Evolutionary conservation across 2,113 vertebrate species (phyloP).

Genomic region (Illadopsis cleaveri): DNA sequence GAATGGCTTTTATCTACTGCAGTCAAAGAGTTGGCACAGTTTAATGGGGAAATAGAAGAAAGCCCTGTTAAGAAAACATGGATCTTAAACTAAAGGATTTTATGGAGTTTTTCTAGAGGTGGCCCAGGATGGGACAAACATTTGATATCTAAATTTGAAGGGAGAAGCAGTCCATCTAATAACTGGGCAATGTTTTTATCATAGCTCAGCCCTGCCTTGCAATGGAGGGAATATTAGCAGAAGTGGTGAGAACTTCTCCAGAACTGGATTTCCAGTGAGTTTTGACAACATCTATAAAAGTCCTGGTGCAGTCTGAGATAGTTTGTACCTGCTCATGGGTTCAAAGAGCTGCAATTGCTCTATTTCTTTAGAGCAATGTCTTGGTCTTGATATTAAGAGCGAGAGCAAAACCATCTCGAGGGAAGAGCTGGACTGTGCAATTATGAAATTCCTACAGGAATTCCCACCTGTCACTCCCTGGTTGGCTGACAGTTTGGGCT

Average conservation of each 20-base stretch:
- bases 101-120: background rate
- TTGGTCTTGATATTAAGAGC: background rate
- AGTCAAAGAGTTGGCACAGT: background rate
- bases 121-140: background rate
- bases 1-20: background rate
- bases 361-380: background rate
- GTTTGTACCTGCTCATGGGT: background rate
- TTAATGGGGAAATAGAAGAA: background rate
- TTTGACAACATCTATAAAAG: background rate
- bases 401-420: background rate
- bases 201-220: background rate
- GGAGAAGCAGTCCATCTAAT: background rate
- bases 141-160: background rate
- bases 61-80: background rate
- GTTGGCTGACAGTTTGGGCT: background rate
- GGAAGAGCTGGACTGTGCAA: background rate
- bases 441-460: background rate
- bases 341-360: background rate
- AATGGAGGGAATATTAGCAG: background rate
- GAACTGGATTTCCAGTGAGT: background rate
- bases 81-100: background rate
- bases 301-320: background rate
- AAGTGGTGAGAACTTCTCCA: background rate
- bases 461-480: background rate
- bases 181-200: background rate